phyloP scores from a whole-genome alignment of 2,113 vertebrate species.

The Nyctibius bracteatus region DNA sequence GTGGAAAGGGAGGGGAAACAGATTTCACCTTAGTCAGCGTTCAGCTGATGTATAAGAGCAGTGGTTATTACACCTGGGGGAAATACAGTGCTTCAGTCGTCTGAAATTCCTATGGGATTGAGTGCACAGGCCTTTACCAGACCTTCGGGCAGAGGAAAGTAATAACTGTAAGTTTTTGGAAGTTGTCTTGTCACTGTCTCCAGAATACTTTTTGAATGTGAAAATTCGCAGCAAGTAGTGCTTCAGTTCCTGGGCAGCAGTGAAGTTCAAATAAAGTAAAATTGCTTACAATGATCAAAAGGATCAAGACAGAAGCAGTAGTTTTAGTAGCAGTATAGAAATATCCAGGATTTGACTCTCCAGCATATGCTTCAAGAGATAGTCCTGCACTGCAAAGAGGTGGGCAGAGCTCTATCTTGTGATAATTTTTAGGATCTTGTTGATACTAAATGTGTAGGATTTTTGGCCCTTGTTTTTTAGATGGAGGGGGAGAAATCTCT shows the following conservation, averaged over 20 bases:
- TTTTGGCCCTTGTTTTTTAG: background rate
- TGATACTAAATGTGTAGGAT: background rate
- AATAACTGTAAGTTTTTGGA: background rate
- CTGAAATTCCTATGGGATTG: conserved; percentile 9
- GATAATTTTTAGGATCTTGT: background rate
- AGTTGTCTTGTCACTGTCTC: background rate
- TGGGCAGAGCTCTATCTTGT: background rate
- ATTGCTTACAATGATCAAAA: background rate
- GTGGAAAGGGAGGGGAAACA: background rate
- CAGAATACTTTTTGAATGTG: background rate
- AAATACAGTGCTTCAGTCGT: conserved; percentile 26
- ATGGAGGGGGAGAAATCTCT: background rate
- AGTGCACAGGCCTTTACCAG: background rate
- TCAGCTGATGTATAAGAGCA: background rate
- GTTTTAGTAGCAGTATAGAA: background rate
- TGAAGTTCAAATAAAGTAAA: background rate
- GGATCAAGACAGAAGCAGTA: background rate
- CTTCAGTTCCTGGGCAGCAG: background rate
- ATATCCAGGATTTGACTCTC: background rate
- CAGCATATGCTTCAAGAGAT: background rate
- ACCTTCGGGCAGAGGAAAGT: background rate
- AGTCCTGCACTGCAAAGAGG: background rate
- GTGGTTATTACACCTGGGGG: background rate
- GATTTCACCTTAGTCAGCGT: background rate
- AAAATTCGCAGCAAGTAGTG: background rate